Evolutionary conservation across 2,797 vertebrate genomes (phyloP), one percentile per base, ranked within the genome.

Genomic region (Acrossocheilus wenchowensis): DNA sequence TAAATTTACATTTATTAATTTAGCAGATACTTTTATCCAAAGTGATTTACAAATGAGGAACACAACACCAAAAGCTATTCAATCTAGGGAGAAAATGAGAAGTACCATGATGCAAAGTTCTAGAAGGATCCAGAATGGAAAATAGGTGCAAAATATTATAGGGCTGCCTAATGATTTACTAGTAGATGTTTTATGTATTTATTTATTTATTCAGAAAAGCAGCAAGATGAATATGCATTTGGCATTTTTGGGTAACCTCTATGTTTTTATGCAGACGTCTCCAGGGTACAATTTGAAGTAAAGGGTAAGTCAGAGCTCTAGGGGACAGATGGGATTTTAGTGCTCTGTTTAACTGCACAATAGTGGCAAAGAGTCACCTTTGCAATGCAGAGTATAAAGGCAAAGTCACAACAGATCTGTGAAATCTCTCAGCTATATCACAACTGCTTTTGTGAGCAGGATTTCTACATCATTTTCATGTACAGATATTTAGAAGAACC

Each of bases 211-310:
- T 74, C 72, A 74, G 72, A 45, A 81, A 66, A 81, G n/a, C 62
- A 66, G 78, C 5, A 34, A 34, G 41, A 81, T 81, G 60, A 81
- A 81, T 81, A 81, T 81, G 78, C 26, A 81, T 81, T 66, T 81
- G 62, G 9, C 9, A 62, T 66, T 80, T 80, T 64, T 64, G 17
- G 41, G 78, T 80, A 80, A 66, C 78, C 78, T 80, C 78, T 80
- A 14, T 74, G 78, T 62, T 79, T 62, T 62, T 62, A 79, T 79
- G n/a, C 77, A 66, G 62, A 45, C 41, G 68, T 81, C 78, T 66
- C 62, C 78, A 81, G 78, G 78, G 78, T 68, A 30, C n/a, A 21
- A 23, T 64, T 50, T 50, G 43, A 81, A 81, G 78, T 81, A 48
- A 81, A 81, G 78, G 60, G 60, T 68, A 81, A 45, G 78, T 68